These are phyloP conservation scores for Osmerus mordax DNA, from an alignment of 2,113 vertebrate genomes.

Conservation along the genomic window DNA sequence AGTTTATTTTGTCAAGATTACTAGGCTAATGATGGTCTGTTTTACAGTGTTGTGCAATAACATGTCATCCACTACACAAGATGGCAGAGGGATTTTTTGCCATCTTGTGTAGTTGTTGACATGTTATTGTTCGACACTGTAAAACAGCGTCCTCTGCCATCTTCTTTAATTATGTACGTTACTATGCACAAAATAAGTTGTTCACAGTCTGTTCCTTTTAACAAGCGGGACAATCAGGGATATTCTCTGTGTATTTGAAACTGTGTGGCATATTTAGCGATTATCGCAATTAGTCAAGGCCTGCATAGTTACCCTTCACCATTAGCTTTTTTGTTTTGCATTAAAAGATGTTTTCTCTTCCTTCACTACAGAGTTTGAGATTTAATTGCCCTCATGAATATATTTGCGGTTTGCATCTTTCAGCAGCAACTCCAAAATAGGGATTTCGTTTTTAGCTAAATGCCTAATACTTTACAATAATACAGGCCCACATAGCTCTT, in stretches of 20 bases:
- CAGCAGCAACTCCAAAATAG: background rate
- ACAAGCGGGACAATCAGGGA: constrained; percentile 5
- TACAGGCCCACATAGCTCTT: background rate
- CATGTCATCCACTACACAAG: constrained; percentile 45
- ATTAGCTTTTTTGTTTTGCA: constrained; percentile 7
- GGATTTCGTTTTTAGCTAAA: background rate
- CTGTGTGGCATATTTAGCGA: constrained; percentile 11
- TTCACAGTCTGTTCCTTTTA: constrained; percentile 14
- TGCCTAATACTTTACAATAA: background rate
- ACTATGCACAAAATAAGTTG: constrained; percentile 11
- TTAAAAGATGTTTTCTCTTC: constrained; percentile 3
- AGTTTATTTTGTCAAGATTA: constrained; percentile 48
- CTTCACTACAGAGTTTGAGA: background rate
- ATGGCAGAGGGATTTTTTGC: constrained; percentile 26
- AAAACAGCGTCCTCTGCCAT: constrained; percentile 29
- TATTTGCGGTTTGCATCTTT: background rate
- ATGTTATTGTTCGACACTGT: constrained; percentile 1
- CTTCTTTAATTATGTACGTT: constrained; percentile 41
- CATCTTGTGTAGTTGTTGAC: constrained; percentile 34
- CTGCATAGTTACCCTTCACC: background rate
- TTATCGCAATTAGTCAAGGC: constrained; percentile 3
- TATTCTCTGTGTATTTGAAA: background rate
- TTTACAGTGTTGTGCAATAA: constrained; percentile 39
- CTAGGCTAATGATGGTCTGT: constrained; percentile 41
- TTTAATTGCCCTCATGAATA: constrained; percentile 19